Conservation (phyloP, 2,113 vertebrate species). For the Muscicapa adusta region DNA sequence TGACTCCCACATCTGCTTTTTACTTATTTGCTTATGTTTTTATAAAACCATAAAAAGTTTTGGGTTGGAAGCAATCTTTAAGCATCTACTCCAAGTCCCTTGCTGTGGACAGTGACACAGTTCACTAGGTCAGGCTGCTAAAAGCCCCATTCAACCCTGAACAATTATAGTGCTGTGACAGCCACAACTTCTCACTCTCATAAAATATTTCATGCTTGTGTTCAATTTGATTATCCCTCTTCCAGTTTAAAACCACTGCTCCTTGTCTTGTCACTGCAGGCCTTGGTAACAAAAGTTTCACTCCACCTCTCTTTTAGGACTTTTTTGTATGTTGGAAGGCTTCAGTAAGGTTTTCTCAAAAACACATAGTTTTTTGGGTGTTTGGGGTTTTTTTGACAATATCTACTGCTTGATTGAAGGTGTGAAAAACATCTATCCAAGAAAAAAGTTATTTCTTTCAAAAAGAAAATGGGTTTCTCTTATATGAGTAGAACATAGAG, state of each 20-base stretch:
- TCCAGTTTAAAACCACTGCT: neutral
- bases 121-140: neutral
- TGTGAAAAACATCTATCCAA: neutral
- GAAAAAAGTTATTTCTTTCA: neutral
- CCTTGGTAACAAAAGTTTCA: neutral
- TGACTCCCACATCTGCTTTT: neutral
- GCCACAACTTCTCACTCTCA: neutral
- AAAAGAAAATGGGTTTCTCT: neutral
- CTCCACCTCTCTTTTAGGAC: neutral
- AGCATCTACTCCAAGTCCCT: neutral
- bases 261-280: neutral
- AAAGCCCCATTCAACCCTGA: neutral
- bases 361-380: fast-evolving
- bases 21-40: neutral
- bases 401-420: neutral
- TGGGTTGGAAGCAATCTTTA: neutral
- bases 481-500: neutral
- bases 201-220: neutral
- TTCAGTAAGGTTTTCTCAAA: neutral
- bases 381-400: no score
- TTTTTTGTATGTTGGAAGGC: neutral
- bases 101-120: fast-evolving
- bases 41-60: neutral
- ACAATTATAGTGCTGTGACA: neutral
- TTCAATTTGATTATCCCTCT: neutral